Percentiles rank a stretch among this genome's conserved stretches.
phyloP scores from a whole-genome alignment of 2,797 vertebrate species.

The Trematomus bernacchii region DNA sequence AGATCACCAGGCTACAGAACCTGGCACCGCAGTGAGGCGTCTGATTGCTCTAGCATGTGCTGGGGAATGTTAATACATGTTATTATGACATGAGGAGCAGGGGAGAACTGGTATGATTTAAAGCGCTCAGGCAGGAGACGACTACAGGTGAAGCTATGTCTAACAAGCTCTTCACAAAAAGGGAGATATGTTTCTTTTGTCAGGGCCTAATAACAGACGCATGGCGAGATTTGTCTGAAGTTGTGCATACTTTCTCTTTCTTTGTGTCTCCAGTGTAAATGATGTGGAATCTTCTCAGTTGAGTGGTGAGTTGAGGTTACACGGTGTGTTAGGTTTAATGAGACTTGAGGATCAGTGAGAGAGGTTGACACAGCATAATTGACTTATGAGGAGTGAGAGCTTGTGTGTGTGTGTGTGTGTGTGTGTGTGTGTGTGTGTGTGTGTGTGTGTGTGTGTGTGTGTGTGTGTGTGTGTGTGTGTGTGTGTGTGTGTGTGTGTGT shows the following conservation, averaged over 20 bases:
- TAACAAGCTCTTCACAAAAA: slow-evolving; percentile 32
- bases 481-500: no score
- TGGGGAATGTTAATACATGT: slow-evolving; percentile 61
- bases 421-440: no score
- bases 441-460: background rate
- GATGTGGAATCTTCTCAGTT: slow-evolving; percentile 44
- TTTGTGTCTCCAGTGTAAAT: slow-evolving; percentile 33
- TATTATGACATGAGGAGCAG: slow-evolving; percentile 57
- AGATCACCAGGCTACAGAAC: slow-evolving; percentile 47
- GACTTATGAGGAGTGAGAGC: slow-evolving; percentile 37
- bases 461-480: background rate
- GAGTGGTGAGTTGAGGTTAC: slow-evolving; percentile 47
- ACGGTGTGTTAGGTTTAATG: slow-evolving; percentile 53
- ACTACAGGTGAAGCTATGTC: slow-evolving; percentile 46
- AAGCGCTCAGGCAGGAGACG: slow-evolving; percentile 8
- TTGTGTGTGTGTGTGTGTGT: no score
- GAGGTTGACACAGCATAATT: slow-evolving; percentile 54
- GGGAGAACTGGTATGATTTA: slow-evolving; percentile 52
- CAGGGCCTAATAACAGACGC: background rate
- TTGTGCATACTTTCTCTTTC: slow-evolving; percentile 3
- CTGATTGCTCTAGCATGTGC: slow-evolving; percentile 69
- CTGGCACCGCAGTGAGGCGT: slow-evolving; percentile 31
- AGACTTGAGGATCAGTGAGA: slow-evolving; percentile 51
- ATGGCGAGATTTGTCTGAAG: slow-evolving; percentile 10
- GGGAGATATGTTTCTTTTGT: slow-evolving; percentile 14